A percentile compares a stretch with the other conserved stretches of the same genome.
Evolutionary conservation across 2,113 vertebrate genomes (phyloP).

Genomic region (Bubo bubo): DNA sequence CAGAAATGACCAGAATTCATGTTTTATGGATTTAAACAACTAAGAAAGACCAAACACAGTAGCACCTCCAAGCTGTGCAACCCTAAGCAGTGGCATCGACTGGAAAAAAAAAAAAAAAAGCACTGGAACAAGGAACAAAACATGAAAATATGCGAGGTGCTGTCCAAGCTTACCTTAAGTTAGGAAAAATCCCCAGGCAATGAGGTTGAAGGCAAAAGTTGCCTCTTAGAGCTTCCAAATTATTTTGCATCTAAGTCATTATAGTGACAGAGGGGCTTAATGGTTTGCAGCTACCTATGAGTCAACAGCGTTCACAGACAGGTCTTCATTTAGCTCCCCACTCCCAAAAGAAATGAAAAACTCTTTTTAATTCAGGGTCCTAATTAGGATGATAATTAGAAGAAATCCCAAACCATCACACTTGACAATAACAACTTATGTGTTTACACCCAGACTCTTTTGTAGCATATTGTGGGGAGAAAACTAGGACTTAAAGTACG

Average conservation of each 20-base stretch:
- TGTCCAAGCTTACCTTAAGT: neutral
- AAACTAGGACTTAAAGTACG: neutral
- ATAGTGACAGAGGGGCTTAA: neutral
- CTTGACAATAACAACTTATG: neutral
- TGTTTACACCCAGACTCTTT: neutral
- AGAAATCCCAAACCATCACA: neutral
- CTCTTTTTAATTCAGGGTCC: neutral
- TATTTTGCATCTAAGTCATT: neutral
- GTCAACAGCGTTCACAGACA: neutral
- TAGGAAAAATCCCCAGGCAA: neutral
- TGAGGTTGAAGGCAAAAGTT: neutral
- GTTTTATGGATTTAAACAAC: neutral
- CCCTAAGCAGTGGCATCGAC: neutral
- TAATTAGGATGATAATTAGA: neutral
- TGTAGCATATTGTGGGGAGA: neutral
- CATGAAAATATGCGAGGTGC: accelerated
- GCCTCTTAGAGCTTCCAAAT: neutral
- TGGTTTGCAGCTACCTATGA: neutral
- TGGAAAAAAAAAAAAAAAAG: neutral
- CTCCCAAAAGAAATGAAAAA: neutral
- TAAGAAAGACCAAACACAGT: neutral
- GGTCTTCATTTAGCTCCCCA: neutral
- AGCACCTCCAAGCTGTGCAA: neutral
- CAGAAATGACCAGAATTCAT: neutral
- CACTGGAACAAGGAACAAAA: neutral